Evolutionary conservation across 2,888 invertebrate genomes (phyloP).

Genomic region (Hirtodrosophila cameraria): DNA sequence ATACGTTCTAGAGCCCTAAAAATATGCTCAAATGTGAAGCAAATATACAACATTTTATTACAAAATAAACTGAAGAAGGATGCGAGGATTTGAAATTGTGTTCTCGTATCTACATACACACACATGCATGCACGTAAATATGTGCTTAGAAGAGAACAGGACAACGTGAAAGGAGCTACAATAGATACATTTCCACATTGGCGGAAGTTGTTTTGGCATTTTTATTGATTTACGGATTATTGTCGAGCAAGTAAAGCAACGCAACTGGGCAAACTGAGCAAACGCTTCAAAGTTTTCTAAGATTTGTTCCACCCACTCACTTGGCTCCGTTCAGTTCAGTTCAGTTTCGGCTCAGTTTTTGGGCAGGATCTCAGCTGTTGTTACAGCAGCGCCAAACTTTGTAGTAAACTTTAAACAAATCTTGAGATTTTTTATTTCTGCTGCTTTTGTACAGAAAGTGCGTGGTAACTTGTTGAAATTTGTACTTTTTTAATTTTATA

Average conservation of each 20-base stretch:
- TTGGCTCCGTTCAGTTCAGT: constrained; percentile 11
- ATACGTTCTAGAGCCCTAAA: constrained; percentile 21
- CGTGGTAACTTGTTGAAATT: constrained; percentile 36
- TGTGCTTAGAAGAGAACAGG: background rate
- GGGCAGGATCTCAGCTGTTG: constrained; percentile 50
- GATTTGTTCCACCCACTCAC: constrained; percentile 28
- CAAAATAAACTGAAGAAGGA: constrained; percentile 39
- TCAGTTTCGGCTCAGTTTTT: background rate
- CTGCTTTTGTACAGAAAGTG: constrained; percentile 23
- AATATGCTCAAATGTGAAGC: constrained; percentile 45
- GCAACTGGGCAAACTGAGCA: constrained; percentile 1
- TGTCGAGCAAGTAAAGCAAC: constrained; percentile 35
- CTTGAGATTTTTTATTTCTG: constrained; percentile 39
- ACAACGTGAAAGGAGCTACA: constrained; percentile 28
- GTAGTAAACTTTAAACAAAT: constrained; percentile 65
- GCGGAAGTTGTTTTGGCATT: constrained; percentile 58
- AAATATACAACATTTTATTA: constrained; percentile 53
- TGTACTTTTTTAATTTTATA: constrained; percentile 63
- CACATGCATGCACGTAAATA: background rate
- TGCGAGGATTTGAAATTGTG: constrained; percentile 14
- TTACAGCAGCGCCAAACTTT: constrained; percentile 52
- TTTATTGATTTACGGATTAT: constrained; percentile 74
- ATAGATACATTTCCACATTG: constrained; percentile 48
- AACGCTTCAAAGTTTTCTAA: constrained; percentile 35
- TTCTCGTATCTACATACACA: constrained; percentile 9